phyloP scores from a whole-genome alignment of 2,113 vertebrate genomes.

The Helogale parvula region DNA sequence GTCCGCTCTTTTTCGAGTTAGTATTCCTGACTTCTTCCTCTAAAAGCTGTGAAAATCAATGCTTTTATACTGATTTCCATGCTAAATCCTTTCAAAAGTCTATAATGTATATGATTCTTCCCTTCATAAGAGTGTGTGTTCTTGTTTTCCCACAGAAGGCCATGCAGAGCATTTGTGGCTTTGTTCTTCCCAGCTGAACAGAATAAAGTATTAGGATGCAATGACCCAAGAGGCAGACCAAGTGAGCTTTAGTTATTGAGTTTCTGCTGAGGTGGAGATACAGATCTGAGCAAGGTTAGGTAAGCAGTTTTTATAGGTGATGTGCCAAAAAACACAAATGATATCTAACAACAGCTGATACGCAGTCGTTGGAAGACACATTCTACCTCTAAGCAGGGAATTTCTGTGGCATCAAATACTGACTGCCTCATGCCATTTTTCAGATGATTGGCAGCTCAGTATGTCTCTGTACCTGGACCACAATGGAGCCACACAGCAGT shows the following conservation, averaged over 20 bases:
- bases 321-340: slow-evolving; percentile 39
- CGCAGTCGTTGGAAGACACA: background rate
- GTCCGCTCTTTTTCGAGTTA: slow-evolving; percentile 20
- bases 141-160: background rate
- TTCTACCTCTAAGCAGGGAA: background rate
- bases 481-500: background rate
- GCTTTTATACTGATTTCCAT: background rate
- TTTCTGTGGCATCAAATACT: background rate
- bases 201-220: slow-evolving; percentile 33
- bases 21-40: slow-evolving; percentile 37
- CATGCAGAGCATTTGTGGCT: background rate
- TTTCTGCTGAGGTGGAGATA: background rate
- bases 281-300: background rate
- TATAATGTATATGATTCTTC: background rate
- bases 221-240: background rate
- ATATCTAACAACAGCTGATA: background rate
- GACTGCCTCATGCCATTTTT: background rate
- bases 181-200: background rate
- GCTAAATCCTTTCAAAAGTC: background rate
- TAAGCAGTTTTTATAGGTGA: slow-evolving; percentile 26
- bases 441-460: background rate
- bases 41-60: background rate
- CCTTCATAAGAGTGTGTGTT: background rate
- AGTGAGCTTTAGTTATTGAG: background rate
- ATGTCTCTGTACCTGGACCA: background rate